These are phyloP conservation scores for Neosilurus hyrtlii DNA, from an alignment of 2,797 vertebrate genomes.

Conservation along the genomic window DNA sequence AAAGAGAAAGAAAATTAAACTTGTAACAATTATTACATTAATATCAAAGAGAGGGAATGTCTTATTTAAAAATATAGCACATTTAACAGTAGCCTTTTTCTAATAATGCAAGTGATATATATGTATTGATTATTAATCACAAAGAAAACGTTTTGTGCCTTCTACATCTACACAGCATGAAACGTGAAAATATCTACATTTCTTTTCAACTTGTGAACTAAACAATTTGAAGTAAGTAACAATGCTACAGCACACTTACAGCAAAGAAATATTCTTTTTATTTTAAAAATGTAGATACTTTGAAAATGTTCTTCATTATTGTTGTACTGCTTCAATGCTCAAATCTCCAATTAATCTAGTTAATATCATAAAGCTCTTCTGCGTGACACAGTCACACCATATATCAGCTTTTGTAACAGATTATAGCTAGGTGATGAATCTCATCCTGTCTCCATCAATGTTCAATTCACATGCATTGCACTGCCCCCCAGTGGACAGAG, in stretches of 20 bases:
- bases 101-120: slow-evolving; percentile 4
- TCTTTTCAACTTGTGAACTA: background rate
- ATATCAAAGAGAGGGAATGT: slow-evolving; percentile 30
- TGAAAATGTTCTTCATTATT: background rate
- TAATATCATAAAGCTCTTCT: background rate
- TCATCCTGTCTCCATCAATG: background rate
- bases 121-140: slow-evolving; percentile 30
- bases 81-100: slow-evolving; percentile 34
- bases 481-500: slow-evolving; percentile 61
- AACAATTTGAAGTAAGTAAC: background rate
- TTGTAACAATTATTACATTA: slow-evolving; percentile 28
- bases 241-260: background rate
- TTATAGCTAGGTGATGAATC: slow-evolving; percentile 7
- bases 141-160: background rate
- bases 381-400: background rate
- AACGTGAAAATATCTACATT: background rate
- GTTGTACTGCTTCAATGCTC: background rate
- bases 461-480: slow-evolving; percentile 23
- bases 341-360: background rate
- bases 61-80: slow-evolving; percentile 23
- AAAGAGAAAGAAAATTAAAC: slow-evolving; percentile 47
- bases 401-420: background rate
- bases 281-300: background rate
- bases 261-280: background rate
- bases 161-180: background rate